Evolutionary conservation across 2,888 invertebrate genomes (phyloP), one percentile per base, ranked within the genome.

Genomic region (Macaria liturata): DNA sequence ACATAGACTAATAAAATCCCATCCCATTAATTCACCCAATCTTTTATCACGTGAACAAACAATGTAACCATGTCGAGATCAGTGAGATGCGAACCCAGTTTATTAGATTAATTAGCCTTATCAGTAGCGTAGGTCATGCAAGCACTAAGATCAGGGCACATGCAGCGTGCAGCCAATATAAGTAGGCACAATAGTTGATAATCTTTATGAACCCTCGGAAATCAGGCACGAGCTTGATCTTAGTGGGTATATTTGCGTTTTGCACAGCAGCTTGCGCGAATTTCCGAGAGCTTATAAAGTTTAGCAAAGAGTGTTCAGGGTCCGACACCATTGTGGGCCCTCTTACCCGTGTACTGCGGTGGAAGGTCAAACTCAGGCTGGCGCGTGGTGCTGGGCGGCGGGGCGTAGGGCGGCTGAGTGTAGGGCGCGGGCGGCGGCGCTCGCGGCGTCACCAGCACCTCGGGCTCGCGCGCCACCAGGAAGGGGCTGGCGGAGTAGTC

Each of bases 341-440:
- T 74, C 88, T 91, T 85, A 91, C 91, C 89, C 54, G 77, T 84
- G 66, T 77, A 88, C 9, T 80, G 61, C 1, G 9, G 8, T 4
- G 80, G 79, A 42, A 77, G 64, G 48, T 71, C 68, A 31, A 78
- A 73, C 70, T 62, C 69, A 56, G 57, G 74, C 30, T 71, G 75
- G 45, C 62, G 61, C 9, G 76, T 66, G 7, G 76, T 70, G 6
- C 73, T 72, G 5, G 74, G 72, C 4, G 57, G 48, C 32, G 71
- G 62, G 5, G 75, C 67, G 3, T 5, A 8, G 20, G 20, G 20
- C 20, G 20, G 20, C 20, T 20, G 20, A 20, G 20, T 20, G 39
- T 7, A 39, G 39, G 73, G 72, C 32, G 44, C 5, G 32, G 42
- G 9, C 31, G 42, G 8, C 46, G 54, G 57, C 8, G 51, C 55